Evolutionary conservation across 2,797 vertebrate species (phyloP), one percentile per base, ranked within the genome.

Genomic region (Huso huso): DNA sequence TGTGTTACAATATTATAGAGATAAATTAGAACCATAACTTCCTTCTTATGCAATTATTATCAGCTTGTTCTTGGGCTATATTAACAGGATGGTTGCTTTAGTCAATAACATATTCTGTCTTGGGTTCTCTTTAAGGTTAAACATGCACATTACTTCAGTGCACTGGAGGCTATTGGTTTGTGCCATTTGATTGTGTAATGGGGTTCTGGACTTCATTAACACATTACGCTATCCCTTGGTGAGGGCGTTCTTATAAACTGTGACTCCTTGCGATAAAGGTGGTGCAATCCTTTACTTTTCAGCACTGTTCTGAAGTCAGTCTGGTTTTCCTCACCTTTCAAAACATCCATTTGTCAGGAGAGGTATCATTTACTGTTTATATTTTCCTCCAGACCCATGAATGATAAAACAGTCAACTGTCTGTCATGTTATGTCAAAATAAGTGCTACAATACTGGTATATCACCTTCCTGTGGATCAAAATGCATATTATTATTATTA

Each of bases 321-420:
- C 87, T 90, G 87, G 63, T 81, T 74, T 88, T 86, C 84, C 76
- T 88, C 87, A 87, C 77, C 52, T 79, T 81, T 72, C 70, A 76
- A 82, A 86, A 78, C 78, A 81, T 76, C 77, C 81, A 76, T 84
- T 79, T 89, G 83, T 82, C 84, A 85, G 76, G 79, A 79, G 76
- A 81, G 75, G 70, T 71, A 81, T 79, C 81, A 84, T 82, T 85
- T 78, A 70, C 71, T 71, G 67, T 59, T 78, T 83, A 81, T 79
- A 76, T 78, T 77, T 81, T 81, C 71, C 79, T 77, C 67, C 79
- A 84, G 78, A 76, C 79, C 75, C 79, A 76, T 78, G 76, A 75
- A 80, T 80, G 79, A 76, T 78, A 81, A 82, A 83, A 75, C 73
- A 77, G 65, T 10, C 64, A 0, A 75, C 83, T 84, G 79, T 86